A percentile compares a stretch with the other conserved stretches of the same genome.
Evolutionary conservation across 1,140 invertebrate genomes (phyloP).

Genomic region (Pseudoatta argentina): DNA sequence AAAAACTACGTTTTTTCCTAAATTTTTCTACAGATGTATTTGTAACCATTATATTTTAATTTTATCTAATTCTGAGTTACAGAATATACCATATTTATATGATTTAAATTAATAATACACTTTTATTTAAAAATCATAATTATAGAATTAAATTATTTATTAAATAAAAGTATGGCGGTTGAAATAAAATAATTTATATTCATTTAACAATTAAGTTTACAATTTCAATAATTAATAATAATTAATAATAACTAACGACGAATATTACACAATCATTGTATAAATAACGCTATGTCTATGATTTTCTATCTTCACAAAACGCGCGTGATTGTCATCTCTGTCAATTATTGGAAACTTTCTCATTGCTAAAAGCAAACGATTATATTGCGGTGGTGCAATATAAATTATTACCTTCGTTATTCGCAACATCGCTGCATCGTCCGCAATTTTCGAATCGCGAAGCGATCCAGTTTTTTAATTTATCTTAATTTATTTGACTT

Average conservation of each 20-base stretch:
- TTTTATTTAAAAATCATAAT: constrained; percentile 9
- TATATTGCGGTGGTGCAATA: constrained; percentile 29
- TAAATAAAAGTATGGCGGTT: not conserved
- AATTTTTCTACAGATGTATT: not conserved
- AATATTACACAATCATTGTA: constrained; percentile 14
- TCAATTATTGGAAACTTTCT: constrained; percentile 52
- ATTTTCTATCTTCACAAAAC: constrained; percentile 1
- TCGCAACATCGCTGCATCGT: not conserved
- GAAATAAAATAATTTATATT: constrained; percentile 6
- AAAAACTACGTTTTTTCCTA: not conserved
- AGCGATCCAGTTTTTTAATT: constrained; percentile 54
- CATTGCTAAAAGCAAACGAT: constrained; percentile 42
- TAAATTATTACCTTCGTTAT: constrained; percentile 59
- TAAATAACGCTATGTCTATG: not conserved
- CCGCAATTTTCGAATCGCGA: constrained; percentile 25
- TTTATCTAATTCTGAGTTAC: not conserved
- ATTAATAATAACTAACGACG: not conserved
- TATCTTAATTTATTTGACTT: constrained; percentile 62
- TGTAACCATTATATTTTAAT: not conserved
- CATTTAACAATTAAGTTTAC: not conserved
- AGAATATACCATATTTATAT: constrained; percentile 5
- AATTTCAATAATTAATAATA: constrained; percentile 44
- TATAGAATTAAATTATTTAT: not conserved
- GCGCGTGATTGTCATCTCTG: constrained; percentile 25
- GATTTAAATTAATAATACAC: not conserved